Base-by-base conservation (phyloP, 1,140 invertebrate genomes). In the Drosophila navojoa region DNA sequence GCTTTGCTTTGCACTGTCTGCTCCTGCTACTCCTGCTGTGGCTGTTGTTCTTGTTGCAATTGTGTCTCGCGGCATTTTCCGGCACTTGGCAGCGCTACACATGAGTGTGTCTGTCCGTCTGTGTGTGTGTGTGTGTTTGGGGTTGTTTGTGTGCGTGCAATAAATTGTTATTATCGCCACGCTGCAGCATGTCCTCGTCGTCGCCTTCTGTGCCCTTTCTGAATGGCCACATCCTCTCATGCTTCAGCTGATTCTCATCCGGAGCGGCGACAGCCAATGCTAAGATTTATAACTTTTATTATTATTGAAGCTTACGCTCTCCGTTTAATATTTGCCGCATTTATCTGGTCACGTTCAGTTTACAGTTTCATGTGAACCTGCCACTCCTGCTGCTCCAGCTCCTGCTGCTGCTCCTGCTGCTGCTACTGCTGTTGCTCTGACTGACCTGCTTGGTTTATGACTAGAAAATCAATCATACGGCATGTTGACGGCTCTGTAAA, bases 251-350 rank as follows among this genome's bases (percentile, higher is more conserved):
- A 16, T 53, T 38, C 63, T 52, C 54, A 58, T 59, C 54, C 38
- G 16, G 58, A 19, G 44, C 71, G 72, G 50, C 69, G 62, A 55
- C 76, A 79, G 79, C 55, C 84, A 70, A 70, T 79, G 77, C 68
- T 63, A 81, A 90, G 87, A 90, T 90, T 90, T 90, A 90, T 90
- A 90, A 90, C 87, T 81, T 89, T 90, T 90, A 90, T 90, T 90
- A 90, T 90, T 90, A 90, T 90, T 82, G 79, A 80, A 89, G 84
- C 79, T 87, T 84, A 89, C 19, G 19, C 87, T 87, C 77, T 68
- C 68, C 72, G 84, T 78, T 86, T 79, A 79, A 79, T 79, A 79
- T 72, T 76, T 69, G 77, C 54, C 55, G 74, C 74, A 79, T 72
- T 87, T 87, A 87, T 86, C 79, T 87, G 82, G 82, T 53, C 60